Conservation (phyloP, 2,797 vertebrate genomes). For the Antrozous pallidus region DNA sequence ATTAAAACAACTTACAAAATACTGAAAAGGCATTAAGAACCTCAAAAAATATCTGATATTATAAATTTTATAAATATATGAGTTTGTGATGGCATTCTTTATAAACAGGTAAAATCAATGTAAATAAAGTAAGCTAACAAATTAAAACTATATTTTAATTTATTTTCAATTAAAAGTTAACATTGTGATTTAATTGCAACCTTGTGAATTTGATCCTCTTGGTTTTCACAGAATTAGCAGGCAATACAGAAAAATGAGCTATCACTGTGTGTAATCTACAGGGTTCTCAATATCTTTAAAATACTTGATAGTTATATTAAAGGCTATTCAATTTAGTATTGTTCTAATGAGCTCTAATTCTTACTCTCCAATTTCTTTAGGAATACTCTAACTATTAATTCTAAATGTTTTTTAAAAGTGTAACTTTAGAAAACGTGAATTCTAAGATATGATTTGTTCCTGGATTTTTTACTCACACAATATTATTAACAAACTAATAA, state of each 20-base stretch:
- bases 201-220: background rate
- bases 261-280: background rate
- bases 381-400: background rate
- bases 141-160: slow-evolving; percentile 15
- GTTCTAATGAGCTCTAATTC: background rate
- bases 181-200: background rate
- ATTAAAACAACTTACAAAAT: background rate
- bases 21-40: background rate
- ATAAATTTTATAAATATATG: background rate
- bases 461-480: background rate
- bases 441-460: background rate
- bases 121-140: slow-evolving; percentile 40
- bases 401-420: background rate
- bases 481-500: background rate
- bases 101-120: background rate
- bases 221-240: slow-evolving; percentile 50
- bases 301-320: background rate
- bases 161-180: slow-evolving; percentile 58
- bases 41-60: background rate
- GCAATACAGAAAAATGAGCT: background rate
- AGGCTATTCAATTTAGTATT: slow-evolving; percentile 8
- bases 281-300: slow-evolving; percentile 27
- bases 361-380: background rate
- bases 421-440: slow-evolving; percentile 23
- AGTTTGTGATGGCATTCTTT: background rate